A percentile compares a stretch with the other conserved stretches of the same genome.
Conservation (phyloP, 92 coral and sea anemone genomes). For the Ricordea florida region DNA sequence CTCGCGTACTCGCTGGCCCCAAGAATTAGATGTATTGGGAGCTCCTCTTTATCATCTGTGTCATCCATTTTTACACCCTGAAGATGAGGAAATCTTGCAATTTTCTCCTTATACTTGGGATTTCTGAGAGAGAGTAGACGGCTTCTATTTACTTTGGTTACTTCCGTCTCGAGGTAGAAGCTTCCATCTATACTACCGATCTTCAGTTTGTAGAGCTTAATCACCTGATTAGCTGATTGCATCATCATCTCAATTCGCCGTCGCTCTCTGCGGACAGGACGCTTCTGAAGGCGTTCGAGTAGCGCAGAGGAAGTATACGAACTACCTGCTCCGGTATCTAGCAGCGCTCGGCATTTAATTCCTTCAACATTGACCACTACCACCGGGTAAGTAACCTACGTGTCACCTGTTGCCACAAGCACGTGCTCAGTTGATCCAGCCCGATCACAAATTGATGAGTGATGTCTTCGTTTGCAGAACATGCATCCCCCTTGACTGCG, state of each 20-base stretch:
- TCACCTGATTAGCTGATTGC: constrained; percentile 36
- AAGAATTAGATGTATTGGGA: no score
- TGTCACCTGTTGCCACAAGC: constrained; percentile 9
- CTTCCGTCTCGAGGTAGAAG: no score
- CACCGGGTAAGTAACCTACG: constrained; percentile 43
- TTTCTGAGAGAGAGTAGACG: no score
- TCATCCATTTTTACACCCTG: no score
- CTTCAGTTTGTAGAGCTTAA: constrained; percentile 33
- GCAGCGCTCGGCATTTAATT: constrained; percentile 36
- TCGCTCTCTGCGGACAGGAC: constrained; percentile 40
- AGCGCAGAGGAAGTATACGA: constrained; percentile 64
- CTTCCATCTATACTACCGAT: constrained; percentile 43
- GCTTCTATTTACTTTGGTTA: no score
- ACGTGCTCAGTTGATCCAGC: background rate
- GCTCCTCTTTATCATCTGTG: no score
- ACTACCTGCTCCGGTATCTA: constrained; percentile 39
- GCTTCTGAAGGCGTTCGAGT: constrained; percentile 26
- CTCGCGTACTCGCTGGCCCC: no score
- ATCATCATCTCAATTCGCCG: constrained; percentile 68
- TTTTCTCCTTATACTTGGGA: no score
- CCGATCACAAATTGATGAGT: constrained; percentile 52
- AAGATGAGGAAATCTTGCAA: no score
- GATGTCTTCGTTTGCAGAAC: constrained; percentile 49
- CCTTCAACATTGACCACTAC: constrained; percentile 50
- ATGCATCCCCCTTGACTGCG: constrained; percentile 11